phyloP scores from a whole-genome alignment of 1,140 invertebrate genomes.

The Tetraneura akinire region DNA sequence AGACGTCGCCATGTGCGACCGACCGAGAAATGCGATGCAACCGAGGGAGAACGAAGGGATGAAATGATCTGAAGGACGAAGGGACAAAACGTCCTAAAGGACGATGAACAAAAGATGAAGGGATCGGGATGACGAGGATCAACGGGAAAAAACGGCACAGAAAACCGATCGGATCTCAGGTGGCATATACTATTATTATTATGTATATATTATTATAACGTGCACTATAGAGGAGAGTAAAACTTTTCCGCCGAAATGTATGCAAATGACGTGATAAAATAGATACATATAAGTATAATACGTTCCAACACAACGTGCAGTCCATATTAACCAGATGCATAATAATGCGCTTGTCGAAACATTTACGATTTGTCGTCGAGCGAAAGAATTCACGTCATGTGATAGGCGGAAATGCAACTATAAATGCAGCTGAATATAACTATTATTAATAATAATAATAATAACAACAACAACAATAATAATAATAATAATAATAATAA shows the following conservation, averaged over 20 bases:
- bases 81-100: not conserved
- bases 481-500: too few relatives aligned
- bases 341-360: not conserved
- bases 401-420: not conserved
- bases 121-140: not conserved
- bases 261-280: slow-evolving; percentile 49
- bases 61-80: not conserved
- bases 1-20: slow-evolving; percentile 18
- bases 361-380: slow-evolving; percentile 5
- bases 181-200: slow-evolving; percentile 13
- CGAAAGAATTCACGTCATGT: not conserved
- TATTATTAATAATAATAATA: too few relatives aligned
- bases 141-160: not conserved
- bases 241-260: slow-evolving; percentile 36
- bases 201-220: not conserved
- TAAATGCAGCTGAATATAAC: too few relatives aligned
- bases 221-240: not conserved
- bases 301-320: slow-evolving; percentile 7
- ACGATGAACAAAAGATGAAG: not conserved
- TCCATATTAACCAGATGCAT: slow-evolving; percentile 41
- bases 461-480: too few relatives aligned
- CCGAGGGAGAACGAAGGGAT: not conserved
- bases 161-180: slow-evolving; percentile 37
- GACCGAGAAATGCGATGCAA: not conserved
- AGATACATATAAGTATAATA: not conserved